Base-by-base conservation (phyloP, 1,140 invertebrate species). In the Bombus confusus region DNA sequence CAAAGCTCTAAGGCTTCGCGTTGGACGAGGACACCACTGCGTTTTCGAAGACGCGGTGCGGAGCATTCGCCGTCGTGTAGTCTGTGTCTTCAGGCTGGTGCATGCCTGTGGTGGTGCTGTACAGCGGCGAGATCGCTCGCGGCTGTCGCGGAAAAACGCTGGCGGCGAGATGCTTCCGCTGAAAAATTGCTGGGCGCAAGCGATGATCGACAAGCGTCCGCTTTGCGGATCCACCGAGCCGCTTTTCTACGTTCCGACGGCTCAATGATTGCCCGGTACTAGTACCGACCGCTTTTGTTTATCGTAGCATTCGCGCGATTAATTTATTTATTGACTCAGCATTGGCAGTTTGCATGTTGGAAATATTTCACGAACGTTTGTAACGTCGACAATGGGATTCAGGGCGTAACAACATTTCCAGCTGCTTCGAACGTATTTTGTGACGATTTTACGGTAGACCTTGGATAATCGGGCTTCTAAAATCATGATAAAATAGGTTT, bases 131-230 rank as follows among this genome's bases (percentile, higher is more conserved):
- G 59, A 85, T 89, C 80, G 83, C 74, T 81, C 68, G 57, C 57
- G 62, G 22, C 81, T 34, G 75, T 1, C 31, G 57, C 28, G 52
- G 85, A 76, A 66, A 76, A 79, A 89, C 74, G 71, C 80, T 80
- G 74, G 39, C 74, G 57, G 68, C 39, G 73, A 47, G 86, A 57
- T 25, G 37, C 52, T 47, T 2, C 68, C 71, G 82, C 13, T 87
- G 88, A 89, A 87, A 85, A 89, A 89, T 90, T 77, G 75, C 77
- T 74, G 41, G 64, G 25, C 25, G 47, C 79, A 34, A 64, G 34
- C 73, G 25, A 37, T 64, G 87, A 84, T 88, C 85, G 80, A 75
- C 66, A 37, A 52, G 18, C 59, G 68, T 28, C 34, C 28, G 52
- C 18, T 31, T 47, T 28, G 64, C 66, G 59, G 28, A n/a, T 62